Evolutionary conservation across 1,140 invertebrate species (phyloP).

Genomic region (Amyelois transitella): DNA sequence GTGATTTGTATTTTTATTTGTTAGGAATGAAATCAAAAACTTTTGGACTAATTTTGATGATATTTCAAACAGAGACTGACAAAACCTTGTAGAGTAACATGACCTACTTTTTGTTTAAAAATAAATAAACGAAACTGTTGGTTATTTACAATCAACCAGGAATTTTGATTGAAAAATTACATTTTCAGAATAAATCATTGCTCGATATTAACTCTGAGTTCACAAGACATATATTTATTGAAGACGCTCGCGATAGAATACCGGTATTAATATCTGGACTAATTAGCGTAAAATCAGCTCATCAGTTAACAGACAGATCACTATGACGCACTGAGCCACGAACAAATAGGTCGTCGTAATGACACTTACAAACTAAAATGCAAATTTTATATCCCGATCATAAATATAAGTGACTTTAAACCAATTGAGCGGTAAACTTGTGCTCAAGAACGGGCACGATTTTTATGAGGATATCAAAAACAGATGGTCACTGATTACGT

Average conservation of each 20-base stretch:
- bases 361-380: neutral
- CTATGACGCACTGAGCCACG: neutral
- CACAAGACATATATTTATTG: too few relatives aligned
- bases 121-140: too few relatives aligned
- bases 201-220: too few relatives aligned
- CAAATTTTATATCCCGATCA: neutral
- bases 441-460: conserved; percentile 34
- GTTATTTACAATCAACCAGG: too few relatives aligned
- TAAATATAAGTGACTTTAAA: neutral
- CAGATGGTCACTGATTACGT: conserved; percentile 52
- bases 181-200: too few relatives aligned
- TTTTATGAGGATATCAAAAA: conserved; percentile 53
- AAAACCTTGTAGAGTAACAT: too few relatives aligned
- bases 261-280: neutral
- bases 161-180: too few relatives aligned
- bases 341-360: neutral
- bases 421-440: conserved; percentile 6
- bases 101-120: too few relatives aligned
- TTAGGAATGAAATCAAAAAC: too few relatives aligned
- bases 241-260: neutral
- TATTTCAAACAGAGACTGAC: too few relatives aligned
- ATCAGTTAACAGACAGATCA: neutral
- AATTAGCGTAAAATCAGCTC: neutral
- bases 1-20: too few relatives aligned
- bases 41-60: too few relatives aligned